Conservation (phyloP, 2,113 vertebrate species). For the Glaucomys volans region DNA sequence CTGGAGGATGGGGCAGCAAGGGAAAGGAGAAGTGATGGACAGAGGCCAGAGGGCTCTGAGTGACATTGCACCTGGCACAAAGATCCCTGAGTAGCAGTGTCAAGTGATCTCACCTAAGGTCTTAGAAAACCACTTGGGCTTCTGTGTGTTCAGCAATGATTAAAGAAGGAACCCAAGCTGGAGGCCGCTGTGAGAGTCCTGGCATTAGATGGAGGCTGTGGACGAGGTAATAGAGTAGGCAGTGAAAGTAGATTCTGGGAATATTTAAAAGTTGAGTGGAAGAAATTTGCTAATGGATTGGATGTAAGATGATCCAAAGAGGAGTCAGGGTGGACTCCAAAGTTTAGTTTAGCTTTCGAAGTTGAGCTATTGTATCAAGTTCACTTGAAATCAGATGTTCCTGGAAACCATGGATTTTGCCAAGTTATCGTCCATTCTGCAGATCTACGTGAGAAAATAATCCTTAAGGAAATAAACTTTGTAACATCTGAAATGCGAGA, state of each 20-base stretch:
- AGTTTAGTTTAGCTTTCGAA: background rate
- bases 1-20: fast-evolving
- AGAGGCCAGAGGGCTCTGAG: background rate
- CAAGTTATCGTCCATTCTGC: background rate
- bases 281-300: background rate
- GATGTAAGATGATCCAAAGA: background rate
- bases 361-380: background rate
- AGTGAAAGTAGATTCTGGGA: background rate
- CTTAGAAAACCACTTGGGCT: background rate
- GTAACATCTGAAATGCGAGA: constrained; percentile 25
- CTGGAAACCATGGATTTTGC: constrained; percentile 3
- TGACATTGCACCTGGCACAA: background rate
- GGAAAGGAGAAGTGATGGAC: background rate
- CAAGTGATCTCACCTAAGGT: background rate
- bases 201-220: background rate
- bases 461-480: background rate
- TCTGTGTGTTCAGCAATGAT: background rate
- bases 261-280: background rate
- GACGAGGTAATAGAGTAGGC: too few species aligned
- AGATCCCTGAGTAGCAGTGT: background rate
- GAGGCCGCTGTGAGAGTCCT: background rate
- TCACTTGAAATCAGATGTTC: background rate
- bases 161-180: background rate
- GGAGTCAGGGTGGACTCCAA: background rate
- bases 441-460: background rate